Percentiles rank a stretch among this genome's conserved stretches.
phyloP scores from a whole-genome alignment of 2,113 vertebrate species.

The Rhipidura dahli region DNA sequence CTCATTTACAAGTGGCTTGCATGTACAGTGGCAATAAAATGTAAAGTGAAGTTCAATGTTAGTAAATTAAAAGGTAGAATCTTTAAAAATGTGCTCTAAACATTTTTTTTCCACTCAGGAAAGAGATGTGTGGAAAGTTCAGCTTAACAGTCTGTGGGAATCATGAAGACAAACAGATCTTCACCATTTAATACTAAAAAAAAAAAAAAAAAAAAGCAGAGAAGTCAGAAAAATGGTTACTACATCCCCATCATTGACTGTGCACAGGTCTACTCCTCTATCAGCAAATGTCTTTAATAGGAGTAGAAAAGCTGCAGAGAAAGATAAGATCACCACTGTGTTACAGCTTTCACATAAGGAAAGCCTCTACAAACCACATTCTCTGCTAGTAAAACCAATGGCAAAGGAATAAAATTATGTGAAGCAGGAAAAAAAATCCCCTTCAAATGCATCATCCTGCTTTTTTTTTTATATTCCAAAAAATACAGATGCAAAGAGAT shows the following conservation, averaged over 20 bases:
- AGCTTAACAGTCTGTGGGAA: neutral
- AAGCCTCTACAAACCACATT: neutral
- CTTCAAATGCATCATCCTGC: neutral
- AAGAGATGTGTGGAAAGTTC: neutral
- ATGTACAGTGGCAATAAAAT: neutral
- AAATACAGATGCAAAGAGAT: neutral
- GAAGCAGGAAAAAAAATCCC: neutral
- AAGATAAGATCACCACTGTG: neutral
- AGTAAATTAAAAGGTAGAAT: neutral
- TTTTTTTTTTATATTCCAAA: neutral
- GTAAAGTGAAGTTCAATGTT: neutral
- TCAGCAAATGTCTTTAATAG: neutral
- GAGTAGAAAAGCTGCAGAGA: neutral
- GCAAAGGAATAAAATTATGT: neutral
- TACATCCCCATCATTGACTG: neutral
- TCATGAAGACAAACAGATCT: neutral
- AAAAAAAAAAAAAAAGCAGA: neutral
- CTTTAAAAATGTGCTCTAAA: neutral
- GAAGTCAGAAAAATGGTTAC: neutral
- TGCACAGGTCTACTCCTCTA: neutral
- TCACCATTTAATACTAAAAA: neutral
- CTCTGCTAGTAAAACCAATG: neutral
- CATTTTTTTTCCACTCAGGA: neutral
- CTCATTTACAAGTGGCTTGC: neutral
- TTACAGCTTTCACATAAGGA: neutral